Evolutionary conservation across 92 coral and sea anemone genomes (phyloP), one percentile per base, ranked within the genome.

Genomic region (Chrysogorgia sp.): DNA sequence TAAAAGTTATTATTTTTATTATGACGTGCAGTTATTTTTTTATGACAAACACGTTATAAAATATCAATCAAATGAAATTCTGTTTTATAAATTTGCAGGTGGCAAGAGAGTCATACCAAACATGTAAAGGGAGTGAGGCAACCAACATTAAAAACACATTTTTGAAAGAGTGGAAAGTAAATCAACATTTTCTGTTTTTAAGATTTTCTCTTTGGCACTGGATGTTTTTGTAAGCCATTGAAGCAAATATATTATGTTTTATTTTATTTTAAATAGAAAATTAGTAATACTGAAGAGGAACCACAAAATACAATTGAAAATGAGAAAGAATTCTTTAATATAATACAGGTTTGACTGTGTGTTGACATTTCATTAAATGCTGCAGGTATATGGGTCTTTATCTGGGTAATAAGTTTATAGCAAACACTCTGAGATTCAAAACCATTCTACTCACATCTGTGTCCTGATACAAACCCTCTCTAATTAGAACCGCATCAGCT

Each of bases 81-180:
- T 12, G 43, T 37, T 37, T 12, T 37, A 47, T 47, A 2, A 47
- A 47, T 6, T 67, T 48, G 23, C 20, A 69, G 76, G 45, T 69
- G 8, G 76, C 60, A 30, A 69, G 76, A 69, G 76, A 69, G n/a
- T 37, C 76, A 12, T 69, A 69, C 15, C 15, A 47, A 47, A 69
- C 76, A 12, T 41, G 45, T 0, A 45, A 49, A 28, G 76, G 59
- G 10, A 21, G 20, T 15, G 31, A 69, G 43, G 76, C 76, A 25
- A 23, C 17, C n/a, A 49, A 69, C 23, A 2, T 47, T 7, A 47
- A 47, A 47, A 47, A 7, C 53, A 47, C 53, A 7, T 26, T 69
- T 14, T 26, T 69, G 1, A 69, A 69, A 49, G 60, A 69, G 10
- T 69, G 76, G 76, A 49, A 49, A 69, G 76, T 65, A 48, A 65